phyloP scores from a whole-genome alignment of 2,113 vertebrate genomes.

The Calidris pygmaea region DNA sequence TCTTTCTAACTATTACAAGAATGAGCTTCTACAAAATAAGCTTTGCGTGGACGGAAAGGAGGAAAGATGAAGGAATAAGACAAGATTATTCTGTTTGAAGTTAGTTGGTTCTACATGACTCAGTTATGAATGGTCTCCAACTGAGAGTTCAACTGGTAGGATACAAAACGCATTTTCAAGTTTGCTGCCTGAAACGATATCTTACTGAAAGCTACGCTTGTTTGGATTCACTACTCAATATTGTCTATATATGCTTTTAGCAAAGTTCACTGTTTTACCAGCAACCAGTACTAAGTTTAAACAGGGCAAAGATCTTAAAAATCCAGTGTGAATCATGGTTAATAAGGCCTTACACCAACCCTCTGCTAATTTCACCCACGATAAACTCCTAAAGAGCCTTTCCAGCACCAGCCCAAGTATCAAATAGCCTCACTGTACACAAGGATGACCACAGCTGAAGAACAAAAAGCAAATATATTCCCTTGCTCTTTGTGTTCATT shows the following conservation, averaged over 20 bases:
- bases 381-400: background rate
- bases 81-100: background rate
- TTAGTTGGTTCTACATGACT: background rate
- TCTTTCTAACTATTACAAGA: constrained; percentile 8
- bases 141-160: background rate
- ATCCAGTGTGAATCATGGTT: background rate
- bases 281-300: background rate
- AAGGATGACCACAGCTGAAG: background rate
- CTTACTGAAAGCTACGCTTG: background rate
- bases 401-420: background rate
- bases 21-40: background rate
- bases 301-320: background rate
- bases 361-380: background rate
- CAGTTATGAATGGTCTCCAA: background rate
- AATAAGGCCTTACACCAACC: background rate
- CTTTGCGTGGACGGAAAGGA: background rate
- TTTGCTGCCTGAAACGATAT: background rate
- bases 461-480: background rate
- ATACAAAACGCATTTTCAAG: background rate
- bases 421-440: background rate
- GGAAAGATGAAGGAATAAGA: background rate
- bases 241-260: background rate
- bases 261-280: background rate
- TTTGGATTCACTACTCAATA: background rate
- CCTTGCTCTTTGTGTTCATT: background rate